Evolutionary conservation across 2,797 vertebrate genomes (phyloP), one percentile per base, ranked within the genome.

Genomic region (Helostoma temminkii): DNA sequence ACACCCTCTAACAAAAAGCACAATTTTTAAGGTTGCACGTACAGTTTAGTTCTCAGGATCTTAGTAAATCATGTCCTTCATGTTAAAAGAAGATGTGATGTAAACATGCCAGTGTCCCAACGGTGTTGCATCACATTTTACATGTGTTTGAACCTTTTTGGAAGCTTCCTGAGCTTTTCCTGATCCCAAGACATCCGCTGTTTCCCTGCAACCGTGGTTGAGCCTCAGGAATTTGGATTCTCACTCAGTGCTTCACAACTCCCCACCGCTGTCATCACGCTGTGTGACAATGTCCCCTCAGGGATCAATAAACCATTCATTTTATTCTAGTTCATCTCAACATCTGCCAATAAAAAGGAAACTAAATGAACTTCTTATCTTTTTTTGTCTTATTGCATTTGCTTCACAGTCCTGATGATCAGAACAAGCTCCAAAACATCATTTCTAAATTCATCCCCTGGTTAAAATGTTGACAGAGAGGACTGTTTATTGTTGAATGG

Each of bases 331-430:
- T 22, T 69, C n/a, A 22, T 70, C 49, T 43, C 8, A 32, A 43
- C 36, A 34, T 42, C n/a, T n/a, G n/a, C n/a, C n/a, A n/a, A n/a
- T n/a, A n/a, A 64, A 45, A 4, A 28, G 21, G 26, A 50, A 37
- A 45, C 46, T 22, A 22, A 71, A 71, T 63, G 3, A 63, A 36
- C 52, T 49, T 42, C 22, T 72, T 65, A 45, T 64, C 22, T 39
- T 45, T 36, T 46, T n/a, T 19, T 16, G 15, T 9, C 15, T 71
- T 16, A 47, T 25, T 56, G 52, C 22, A 2, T 46, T 47, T 12
- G 32, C 21, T 0, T 16, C 21, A 14, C 16, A 21, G 18, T 1
- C 10, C 4, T 0, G 7, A 43, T 9, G 3, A 50, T 25, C 32
- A 19, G 24, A 14, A 15, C 18, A 15, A 48, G 32, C 46, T 21